Conservation (phyloP, 2,888 invertebrate genomes). For the Sepioteuthis lessoniana region DNA sequence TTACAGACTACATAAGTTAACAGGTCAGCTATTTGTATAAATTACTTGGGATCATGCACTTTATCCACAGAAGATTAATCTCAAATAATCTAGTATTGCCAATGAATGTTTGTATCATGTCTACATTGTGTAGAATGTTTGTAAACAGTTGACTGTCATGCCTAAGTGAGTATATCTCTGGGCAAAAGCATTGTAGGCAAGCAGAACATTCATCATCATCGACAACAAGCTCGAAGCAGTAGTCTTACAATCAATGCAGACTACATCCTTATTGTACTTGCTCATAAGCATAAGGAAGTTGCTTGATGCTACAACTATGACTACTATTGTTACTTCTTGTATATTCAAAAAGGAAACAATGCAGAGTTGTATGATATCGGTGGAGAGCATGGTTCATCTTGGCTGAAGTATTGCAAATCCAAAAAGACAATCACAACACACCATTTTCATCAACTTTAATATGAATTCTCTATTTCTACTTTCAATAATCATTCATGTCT, state of each 20-base stretch:
- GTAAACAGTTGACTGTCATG: not conserved
- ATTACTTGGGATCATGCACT: not conserved
- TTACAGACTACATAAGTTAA: not conserved
- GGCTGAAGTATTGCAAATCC: not conserved
- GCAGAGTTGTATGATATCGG: not conserved
- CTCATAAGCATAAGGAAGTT: not conserved
- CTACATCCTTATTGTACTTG: not conserved
- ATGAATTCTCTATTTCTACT: not conserved
- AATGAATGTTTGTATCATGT: not conserved
- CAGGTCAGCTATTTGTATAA: not conserved
- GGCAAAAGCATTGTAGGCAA: not conserved
- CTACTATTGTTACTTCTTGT: conserved; percentile 6
- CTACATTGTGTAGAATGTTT: not conserved
- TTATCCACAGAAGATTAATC: not conserved
- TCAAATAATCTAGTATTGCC: not conserved
- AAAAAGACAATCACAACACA: not conserved
- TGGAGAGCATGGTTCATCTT: not conserved
- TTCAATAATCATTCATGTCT: not conserved
- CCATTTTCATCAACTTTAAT: not conserved
- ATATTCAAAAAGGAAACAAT: not conserved
- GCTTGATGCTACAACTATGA: not conserved
- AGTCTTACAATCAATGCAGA: not conserved
- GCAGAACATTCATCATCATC: not conserved
- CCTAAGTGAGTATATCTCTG: not conserved
- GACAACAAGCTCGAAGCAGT: not conserved